Evolutionary conservation across 2,113 vertebrate genomes (phyloP).

Genomic region (Podarcis muralis): DNA sequence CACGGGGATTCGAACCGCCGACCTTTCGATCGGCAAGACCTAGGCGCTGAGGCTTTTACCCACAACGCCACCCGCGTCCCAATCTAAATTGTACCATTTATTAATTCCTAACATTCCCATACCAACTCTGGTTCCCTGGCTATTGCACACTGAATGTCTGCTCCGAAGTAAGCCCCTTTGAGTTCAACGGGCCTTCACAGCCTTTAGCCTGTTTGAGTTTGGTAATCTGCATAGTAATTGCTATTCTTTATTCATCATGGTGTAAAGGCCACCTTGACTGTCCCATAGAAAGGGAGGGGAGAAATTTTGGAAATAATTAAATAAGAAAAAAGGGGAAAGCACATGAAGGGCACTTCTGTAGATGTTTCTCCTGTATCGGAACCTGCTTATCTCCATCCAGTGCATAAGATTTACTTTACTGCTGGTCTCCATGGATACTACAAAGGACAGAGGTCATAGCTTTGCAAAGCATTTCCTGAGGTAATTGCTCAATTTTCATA

Average conservation of each 20-base stretch:
- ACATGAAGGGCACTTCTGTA: slow-evolving; percentile 25
- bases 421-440: slow-evolving; percentile 15
- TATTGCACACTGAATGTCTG: not conserved
- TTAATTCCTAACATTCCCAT: no score
- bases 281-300: not conserved
- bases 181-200: not conserved
- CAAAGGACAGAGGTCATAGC: slow-evolving; percentile 44
- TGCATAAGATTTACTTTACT: slow-evolving; percentile 29
- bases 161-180: not conserved
- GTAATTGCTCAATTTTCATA: slow-evolving; percentile 69
- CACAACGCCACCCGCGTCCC: no score
- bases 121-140: no score
- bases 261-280: not conserved
- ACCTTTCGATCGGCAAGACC: no score
- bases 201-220: not conserved
- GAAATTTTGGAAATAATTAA: slow-evolving; percentile 26
- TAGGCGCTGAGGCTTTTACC: no score
- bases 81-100: no score
- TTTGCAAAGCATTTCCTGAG: slow-evolving; percentile 62
- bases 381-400: slow-evolving; percentile 28
- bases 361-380: slow-evolving; percentile 18
- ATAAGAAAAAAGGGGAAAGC: slow-evolving; percentile 29
- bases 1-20: no score
- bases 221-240: not conserved
- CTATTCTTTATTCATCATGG: not conserved